Conservation (phyloP, 1,140 invertebrate genomes). For the Drosophila melanica region DNA sequence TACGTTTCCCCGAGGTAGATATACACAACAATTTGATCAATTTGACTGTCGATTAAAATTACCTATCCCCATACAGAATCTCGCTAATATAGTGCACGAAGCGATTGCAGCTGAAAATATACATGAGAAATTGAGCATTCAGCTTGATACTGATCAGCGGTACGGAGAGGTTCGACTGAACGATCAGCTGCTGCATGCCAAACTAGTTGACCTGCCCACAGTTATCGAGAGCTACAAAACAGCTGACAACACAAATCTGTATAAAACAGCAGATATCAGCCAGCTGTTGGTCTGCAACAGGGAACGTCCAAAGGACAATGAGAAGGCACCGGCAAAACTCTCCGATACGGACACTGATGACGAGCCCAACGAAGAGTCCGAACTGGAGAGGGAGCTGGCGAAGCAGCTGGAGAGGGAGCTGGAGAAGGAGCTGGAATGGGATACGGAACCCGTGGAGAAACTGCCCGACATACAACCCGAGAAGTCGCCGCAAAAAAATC, state of each 20-base stretch:
- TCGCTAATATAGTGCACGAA: slow-evolving; percentile 90
- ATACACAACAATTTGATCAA: background rate
- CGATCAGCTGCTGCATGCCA: slow-evolving; percentile 92
- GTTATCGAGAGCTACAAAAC: slow-evolving; percentile 97
- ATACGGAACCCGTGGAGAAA: too few species aligned
- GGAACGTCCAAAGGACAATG: slow-evolving; percentile 90
- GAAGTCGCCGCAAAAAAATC: slow-evolving; percentile 92
- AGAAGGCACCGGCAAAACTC: too few species aligned
- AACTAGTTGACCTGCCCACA: slow-evolving; percentile 96
- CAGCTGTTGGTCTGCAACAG: slow-evolving; percentile 95
- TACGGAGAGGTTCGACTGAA: slow-evolving; percentile 94
- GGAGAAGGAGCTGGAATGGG: slow-evolving; percentile 89
- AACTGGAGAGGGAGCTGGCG: slow-evolving; percentile 92
- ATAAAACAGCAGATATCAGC: slow-evolving; percentile 97
- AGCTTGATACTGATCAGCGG: slow-evolving; percentile 94
- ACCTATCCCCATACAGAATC: slow-evolving; percentile 85
- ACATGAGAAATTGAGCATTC: slow-evolving; percentile 93
- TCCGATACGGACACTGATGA: too few species aligned
- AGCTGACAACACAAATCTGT: slow-evolving; percentile 97
- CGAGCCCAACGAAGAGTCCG: too few species aligned
- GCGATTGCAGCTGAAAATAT: slow-evolving; percentile 89
- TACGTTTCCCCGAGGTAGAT: slow-evolving; percentile 90
- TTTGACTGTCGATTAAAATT: background rate
- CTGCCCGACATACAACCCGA: slow-evolving; percentile 92
- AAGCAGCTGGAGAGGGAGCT: slow-evolving; percentile 89